Conservation (phyloP, 2,888 invertebrate genomes). For the Colletes collaris region DNA sequence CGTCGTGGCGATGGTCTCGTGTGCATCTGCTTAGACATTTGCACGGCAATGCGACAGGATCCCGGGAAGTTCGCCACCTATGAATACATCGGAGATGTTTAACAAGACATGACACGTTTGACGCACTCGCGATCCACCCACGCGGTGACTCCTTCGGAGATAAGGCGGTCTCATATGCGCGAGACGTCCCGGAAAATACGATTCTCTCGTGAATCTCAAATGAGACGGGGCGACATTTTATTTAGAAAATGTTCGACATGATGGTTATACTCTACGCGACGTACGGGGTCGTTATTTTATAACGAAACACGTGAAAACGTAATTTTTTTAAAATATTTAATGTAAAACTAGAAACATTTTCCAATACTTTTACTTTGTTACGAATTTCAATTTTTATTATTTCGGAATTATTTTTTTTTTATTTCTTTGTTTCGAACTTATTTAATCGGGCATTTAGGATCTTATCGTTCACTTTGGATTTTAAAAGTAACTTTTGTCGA, state of each 20-base stretch:
- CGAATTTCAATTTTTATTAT: no score
- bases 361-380: no score
- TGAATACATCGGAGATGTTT: constrained; percentile 57
- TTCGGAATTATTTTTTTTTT: no score
- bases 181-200: constrained; percentile 23
- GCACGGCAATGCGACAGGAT: constrained; percentile 20
- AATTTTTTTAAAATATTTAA: no score
- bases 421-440: no score
- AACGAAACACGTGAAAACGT: not conserved
- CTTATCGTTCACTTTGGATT: no score
- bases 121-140: constrained; percentile 39
- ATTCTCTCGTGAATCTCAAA: constrained; percentile 12
- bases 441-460: no score
- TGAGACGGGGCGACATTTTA: constrained; percentile 9
- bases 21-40: constrained; percentile 36
- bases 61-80: constrained; percentile 46
- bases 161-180: constrained; percentile 2
- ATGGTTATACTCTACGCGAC: not conserved
- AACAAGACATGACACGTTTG: constrained; percentile 48
- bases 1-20: not conserved
- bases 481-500: no score
- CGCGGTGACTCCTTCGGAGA: constrained; percentile 22
- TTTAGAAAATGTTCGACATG: not conserved
- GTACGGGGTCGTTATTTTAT: constrained; percentile 6
- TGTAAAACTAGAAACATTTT: no score